A percentile compares a stretch with the other conserved stretches of the same genome.
Evolutionary conservation across 2,113 vertebrate species (phyloP).

Genomic region (Salvelinus fontinalis): DNA sequence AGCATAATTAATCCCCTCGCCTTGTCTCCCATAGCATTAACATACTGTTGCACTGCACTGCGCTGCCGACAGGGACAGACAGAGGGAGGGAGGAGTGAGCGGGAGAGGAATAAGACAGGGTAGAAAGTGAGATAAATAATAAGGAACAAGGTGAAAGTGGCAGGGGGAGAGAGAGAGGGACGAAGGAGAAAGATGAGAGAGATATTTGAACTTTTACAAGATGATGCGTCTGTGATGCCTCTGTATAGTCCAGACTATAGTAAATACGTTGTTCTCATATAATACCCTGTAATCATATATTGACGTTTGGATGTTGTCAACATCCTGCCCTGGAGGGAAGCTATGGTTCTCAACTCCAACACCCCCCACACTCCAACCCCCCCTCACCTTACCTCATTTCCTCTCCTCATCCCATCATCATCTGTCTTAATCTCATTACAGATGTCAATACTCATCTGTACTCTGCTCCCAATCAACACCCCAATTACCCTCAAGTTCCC

Average conservation of each 20-base stretch:
- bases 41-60: conserved; percentile 21
- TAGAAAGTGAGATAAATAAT: background rate
- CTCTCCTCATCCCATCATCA: conserved; percentile 38
- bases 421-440: conserved; percentile 68
- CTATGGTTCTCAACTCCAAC: background rate
- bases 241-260: conserved; percentile 38
- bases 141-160: background rate
- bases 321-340: background rate
- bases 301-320: conserved; percentile 13
- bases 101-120: background rate
- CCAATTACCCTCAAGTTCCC: conserved; percentile 49
- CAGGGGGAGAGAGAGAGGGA: background rate
- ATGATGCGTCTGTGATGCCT: conserved; percentile 15
- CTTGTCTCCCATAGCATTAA: conserved; percentile 50
- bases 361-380: background rate
- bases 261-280: conserved; percentile 48
- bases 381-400: conserved; percentile 38
- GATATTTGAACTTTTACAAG: conserved; percentile 36
- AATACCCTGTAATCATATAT: conserved; percentile 54
- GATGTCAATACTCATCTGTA: conserved; percentile 66
- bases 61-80: conserved; percentile 45
- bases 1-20: conserved; percentile 58
- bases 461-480: conserved; percentile 61
- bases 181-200: background rate
- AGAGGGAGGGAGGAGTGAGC: conserved; percentile 10